phyloP scores from a whole-genome alignment of 2,888 invertebrate species.

The Euplexia lucipara region DNA sequence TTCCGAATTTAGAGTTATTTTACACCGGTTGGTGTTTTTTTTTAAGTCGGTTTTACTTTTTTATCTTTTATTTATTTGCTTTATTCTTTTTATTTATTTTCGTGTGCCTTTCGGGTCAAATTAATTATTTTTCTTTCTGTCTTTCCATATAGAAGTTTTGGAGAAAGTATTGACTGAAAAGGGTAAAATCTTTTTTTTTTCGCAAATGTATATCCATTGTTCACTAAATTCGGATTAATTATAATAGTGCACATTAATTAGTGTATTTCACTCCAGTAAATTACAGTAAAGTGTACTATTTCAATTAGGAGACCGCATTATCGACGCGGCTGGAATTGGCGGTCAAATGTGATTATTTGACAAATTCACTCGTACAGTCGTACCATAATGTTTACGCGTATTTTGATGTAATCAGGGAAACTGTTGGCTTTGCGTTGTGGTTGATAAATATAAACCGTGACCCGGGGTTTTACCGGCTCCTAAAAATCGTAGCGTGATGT shows the following conservation, averaged over 20 bases:
- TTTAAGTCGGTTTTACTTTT: too few relatives aligned
- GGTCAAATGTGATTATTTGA: conserved; percentile 42
- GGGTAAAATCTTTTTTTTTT: too few relatives aligned
- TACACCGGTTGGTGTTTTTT: too few relatives aligned
- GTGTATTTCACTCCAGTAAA: conserved; percentile 2
- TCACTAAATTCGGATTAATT: not conserved
- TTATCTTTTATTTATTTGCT: too few relatives aligned
- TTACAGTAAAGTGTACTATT: conserved; percentile 29
- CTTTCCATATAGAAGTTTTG: too few relatives aligned
- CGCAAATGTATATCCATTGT: not conserved
- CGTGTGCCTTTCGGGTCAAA: too few relatives aligned
- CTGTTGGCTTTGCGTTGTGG: conserved; percentile 22
- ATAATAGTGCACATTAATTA: not conserved
- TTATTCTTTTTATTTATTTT: too few relatives aligned
- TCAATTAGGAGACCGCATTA: conserved; percentile 46
- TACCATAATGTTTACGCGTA: conserved; percentile 37
- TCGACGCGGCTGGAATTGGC: conserved; percentile 34
- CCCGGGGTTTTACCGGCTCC: too few relatives aligned
- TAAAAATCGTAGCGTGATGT: too few relatives aligned
- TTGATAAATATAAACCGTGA: not conserved
- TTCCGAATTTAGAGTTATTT: too few relatives aligned
- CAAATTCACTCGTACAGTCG: conserved; percentile 28
- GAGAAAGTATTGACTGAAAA: too few relatives aligned
- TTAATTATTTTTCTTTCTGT: too few relatives aligned
- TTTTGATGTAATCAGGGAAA: conserved; percentile 47